Evolutionary conservation across 2,888 invertebrate species (phyloP).

Genomic region (Cerastis leucographa): DNA sequence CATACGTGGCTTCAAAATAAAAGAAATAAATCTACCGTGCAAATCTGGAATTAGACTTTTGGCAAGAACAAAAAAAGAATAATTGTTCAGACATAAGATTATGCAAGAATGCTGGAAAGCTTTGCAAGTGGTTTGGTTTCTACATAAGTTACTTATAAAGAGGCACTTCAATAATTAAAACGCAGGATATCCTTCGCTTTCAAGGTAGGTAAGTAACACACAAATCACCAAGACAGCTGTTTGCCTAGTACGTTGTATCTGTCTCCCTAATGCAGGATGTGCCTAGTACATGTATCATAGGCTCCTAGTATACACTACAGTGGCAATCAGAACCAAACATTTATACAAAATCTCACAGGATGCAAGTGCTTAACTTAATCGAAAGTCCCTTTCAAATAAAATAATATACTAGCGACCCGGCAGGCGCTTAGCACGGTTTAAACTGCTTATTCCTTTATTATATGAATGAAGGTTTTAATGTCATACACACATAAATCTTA

Average conservation of each 20-base stretch:
- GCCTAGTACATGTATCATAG: background rate
- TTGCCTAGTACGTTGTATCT: background rate
- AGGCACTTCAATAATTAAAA: constrained; percentile 11
- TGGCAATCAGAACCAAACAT: background rate
- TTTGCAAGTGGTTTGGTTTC: background rate
- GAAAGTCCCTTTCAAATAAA: no score
- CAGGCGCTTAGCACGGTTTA: no score
- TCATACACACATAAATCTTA: no score
- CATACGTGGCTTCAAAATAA: background rate
- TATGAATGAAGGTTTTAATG: no score
- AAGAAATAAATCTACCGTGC: background rate
- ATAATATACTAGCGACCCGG: no score
- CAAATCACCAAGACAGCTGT: constrained; percentile 1
- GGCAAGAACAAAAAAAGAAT: background rate
- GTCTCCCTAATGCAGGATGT: constrained; percentile 4
- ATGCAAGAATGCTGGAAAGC: no score
- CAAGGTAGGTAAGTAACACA: constrained; percentile 28
- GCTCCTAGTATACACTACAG: background rate
- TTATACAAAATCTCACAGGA: background rate
- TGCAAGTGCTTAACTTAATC: no score
- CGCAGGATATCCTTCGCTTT: constrained; percentile 33
- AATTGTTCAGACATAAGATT: background rate
- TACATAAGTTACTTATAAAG: background rate
- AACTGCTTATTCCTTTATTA: no score
- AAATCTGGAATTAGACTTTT: no score